Evolutionary conservation across 53 echinoderm and acorn worm genomes (phyloP), one percentile per base, ranked within the genome.

Genomic region (Pentamera pediparva): DNA sequence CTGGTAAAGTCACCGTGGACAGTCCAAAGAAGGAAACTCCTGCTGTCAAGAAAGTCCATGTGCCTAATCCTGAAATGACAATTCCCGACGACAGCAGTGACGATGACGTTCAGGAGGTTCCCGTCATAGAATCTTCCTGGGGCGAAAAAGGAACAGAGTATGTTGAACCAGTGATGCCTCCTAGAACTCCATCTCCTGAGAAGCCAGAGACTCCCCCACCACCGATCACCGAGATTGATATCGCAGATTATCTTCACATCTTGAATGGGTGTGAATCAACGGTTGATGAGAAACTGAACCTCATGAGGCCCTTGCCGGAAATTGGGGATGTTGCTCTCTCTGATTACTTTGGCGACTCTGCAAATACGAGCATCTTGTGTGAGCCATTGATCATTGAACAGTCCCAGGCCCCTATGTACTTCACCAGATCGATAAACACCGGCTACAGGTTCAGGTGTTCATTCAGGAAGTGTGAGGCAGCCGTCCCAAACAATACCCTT

Each of bases 301-400:
- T 26, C 4, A 32, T 10, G 52, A 28, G 53, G 26, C 63, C 62
- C 2, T 47, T 61, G 6, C 37, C 52, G 17, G 63, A 52, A 12
- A 57, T 60, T 39, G 35, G 55, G 15, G 77, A 76, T 15, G 72
- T 70, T 9, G 32, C 64, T 37, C 73, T 84, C n/a, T 58, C 78
- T 24, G 78, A 78, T 49, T 83, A 83, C 24, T 84, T 71, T 78
- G 78, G 84, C n/a, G 78, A 84, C 47, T 71, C 78, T 59, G 84
- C 71, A 9, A 61, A 84, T 43, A 76, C 78, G 2, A 78, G 78
- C 39, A 76, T 84, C 5, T 61, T 59, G 19, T 78, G 84, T 54
- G 84, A 84, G 62, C 84, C 84, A 27, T 65, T 84, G 33, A 73
- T 84, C 8, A 84, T 84, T 52, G 84, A 84, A 39, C 84, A 78